Base-by-base conservation (phyloP, 2,797 vertebrate species). In the Enteromius viviparus region DNA sequence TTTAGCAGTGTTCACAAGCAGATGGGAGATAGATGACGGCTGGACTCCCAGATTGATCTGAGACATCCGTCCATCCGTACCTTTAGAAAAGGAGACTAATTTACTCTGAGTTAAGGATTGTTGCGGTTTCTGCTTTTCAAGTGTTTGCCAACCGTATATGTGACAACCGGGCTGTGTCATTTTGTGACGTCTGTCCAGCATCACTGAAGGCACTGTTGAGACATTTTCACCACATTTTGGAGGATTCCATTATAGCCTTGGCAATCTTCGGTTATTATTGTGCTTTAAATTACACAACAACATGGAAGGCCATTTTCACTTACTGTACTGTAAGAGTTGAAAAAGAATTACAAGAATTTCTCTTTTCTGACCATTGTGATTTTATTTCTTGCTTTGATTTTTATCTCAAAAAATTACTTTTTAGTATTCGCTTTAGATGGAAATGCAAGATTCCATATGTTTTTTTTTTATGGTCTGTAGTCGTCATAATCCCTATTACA, bases 61-160 rank as follows among this genome's bases (percentile, higher is more conserved):
- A 65, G 75, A 78, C 72, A 45, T 45, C 42, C 42, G 42, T 45
- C 65, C 49, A 40, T 75, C 47, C 12, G 7, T 60, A 42, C 82
- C 66, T 49, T 85, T 70, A 68, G 77, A 53, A 84, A 81, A 84
- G 75, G 14, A 79, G 78, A 68, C 49, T 23, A 29, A 68, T 69
- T 69, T 34, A 82, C 64, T 32, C 42, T 32, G 40, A 76, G 60
- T 47, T 37, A 9, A 68, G 47, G 49, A 70, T 84, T 53, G 40
- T 58, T 15, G 10, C 37, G 53, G 23, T 83, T 75, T 70, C 74
- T 3, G 76, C 71, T 83, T 78, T 74, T 51, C 55, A 58, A 53
- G 60, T 32, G 72, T 65, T 77, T 6, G 8, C 29, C 19, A 49
- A 62, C 4, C 7, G 37, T 34, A 51, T 49, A 74, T 37, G 9